These are phyloP conservation scores for Sebastes jordani DNA, from an alignment of 2,797 vertebrate genomes.

Conservation along the genomic window DNA sequence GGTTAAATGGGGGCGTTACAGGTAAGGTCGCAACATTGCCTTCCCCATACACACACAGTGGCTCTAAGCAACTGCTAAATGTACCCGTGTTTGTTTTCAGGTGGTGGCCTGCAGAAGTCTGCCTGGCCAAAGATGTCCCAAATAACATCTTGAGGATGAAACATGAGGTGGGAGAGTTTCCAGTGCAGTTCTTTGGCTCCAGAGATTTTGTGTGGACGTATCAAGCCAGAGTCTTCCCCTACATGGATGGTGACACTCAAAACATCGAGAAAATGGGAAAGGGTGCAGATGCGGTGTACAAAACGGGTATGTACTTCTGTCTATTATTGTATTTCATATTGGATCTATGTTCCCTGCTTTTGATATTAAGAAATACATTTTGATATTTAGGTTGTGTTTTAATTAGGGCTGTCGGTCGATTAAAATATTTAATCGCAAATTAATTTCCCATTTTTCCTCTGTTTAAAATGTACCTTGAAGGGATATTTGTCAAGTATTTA, in stretches of 20 bases:
- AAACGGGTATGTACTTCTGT: conserved; percentile 86
- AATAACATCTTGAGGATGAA: conserved; percentile 94
- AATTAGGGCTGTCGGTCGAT: background rate
- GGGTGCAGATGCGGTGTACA: conserved; percentile 94
- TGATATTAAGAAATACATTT: background rate
- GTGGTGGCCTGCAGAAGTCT: conserved; percentile 99
- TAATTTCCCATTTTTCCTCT: no score
- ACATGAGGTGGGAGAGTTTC: conserved; percentile 97
- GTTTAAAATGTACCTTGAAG: no score
- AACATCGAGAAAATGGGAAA: conserved; percentile 99
- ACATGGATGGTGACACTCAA: conserved; percentile 98
- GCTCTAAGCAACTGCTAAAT: background rate
- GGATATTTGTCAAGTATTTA: no score
- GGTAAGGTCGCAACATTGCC: conserved; percentile 75
- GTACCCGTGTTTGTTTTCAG: conserved; percentile 66
- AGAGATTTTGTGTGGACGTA: conserved; percentile 99
- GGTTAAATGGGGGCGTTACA: conserved; percentile 98
- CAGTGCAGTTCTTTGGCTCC: conserved; percentile 97
- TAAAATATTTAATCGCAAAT: no score
- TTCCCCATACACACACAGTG: background rate
- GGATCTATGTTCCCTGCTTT: background rate
- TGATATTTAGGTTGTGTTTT: background rate
- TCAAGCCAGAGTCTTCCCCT: conserved; percentile 96
- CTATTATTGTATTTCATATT: background rate
- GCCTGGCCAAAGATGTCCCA: conserved; percentile 91